Base-by-base conservation (phyloP, 30 jellyfish, hydroid and myxozoan genomes). In the Turritopsis dohrnii region DNA sequence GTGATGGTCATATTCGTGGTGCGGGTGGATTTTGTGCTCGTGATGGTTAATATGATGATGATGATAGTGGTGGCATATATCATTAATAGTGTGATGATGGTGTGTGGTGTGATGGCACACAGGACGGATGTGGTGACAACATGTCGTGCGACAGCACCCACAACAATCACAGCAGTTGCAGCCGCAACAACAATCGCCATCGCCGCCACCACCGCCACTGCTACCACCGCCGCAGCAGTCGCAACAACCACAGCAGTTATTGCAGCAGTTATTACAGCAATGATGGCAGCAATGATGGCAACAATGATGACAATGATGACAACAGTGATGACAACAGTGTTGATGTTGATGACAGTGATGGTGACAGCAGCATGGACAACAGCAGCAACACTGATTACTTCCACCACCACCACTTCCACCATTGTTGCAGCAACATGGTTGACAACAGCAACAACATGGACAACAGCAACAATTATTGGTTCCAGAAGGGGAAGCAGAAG, bases 311-410 rank as follows among this genome's bases (percentile, higher is more conserved):
- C 71, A 54, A 5, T 76, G 84, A 28, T 54, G 66, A 28, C 27
- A 76, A 76, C 66, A 54, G 19, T 76, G 84, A 41, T 41, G 60
- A 41, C 60, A 41, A 9, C 71, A 21, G 16, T 69, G 54, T 0
- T 65, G n/a, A 52, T 76, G 84, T 3, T 74, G 83, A 52, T 74
- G 83, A 16, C 75, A 54, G 28, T 76, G 71, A 22, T 28, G 76
- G 28, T 76, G 84, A 52, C 84, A 76, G 76, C 84, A 76, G 28
- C 84, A 76, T 21, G 84, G 84, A 23, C 87, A 80, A 80, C 87
- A 80, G 52, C 87, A 80, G 74, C 85, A 77, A 66, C 72, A 24
- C 3, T 77, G 21, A 18, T 77, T 77, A 30, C 29, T 29, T 3
- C 85, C 85, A 24, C 30, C 53, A 77, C 71, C 71, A 24, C 85